Conservation (phyloP, 2,888 invertebrate species). For the Tipula lateralis region DNA sequence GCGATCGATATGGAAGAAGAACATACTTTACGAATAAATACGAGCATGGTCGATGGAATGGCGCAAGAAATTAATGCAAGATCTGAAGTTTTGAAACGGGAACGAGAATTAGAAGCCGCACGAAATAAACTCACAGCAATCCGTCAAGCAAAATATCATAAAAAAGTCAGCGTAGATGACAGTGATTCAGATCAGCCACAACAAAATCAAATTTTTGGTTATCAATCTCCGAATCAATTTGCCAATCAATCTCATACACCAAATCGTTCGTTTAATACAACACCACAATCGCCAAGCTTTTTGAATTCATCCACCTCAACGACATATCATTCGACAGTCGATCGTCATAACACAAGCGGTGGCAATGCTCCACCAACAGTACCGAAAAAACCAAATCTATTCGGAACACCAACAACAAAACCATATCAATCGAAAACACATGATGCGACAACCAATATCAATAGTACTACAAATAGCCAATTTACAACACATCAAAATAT, state of each 20-base stretch:
- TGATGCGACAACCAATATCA: slow-evolving; percentile 36
- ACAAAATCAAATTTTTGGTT: slow-evolving; percentile 38
- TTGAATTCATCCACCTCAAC: slow-evolving; percentile 30
- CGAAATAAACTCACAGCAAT: slow-evolving; percentile 84
- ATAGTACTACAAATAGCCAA: slow-evolving; percentile 36
- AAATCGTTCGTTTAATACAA: slow-evolving; percentile 35
- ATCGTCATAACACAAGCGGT: background rate
- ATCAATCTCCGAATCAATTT: slow-evolving; percentile 38
- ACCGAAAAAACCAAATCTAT: slow-evolving; percentile 32
- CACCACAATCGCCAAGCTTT: slow-evolving; percentile 32
- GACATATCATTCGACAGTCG: slow-evolving; percentile 28
- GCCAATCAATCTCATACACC: slow-evolving; percentile 30
- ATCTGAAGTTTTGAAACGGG: slow-evolving; percentile 88
- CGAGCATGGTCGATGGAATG: slow-evolving; percentile 93
- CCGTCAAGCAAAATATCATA: slow-evolving; percentile 84
- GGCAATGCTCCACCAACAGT: background rate
- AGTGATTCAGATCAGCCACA: slow-evolving; percentile 51
- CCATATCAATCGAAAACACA: slow-evolving; percentile 41
- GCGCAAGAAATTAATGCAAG: slow-evolving; percentile 92
- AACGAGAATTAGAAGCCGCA: slow-evolving; percentile 89
- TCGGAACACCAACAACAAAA: slow-evolving; percentile 49
- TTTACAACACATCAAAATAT: slow-evolving; percentile 26
- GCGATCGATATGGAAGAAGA: slow-evolving; percentile 91
- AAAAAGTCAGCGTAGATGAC: slow-evolving; percentile 56
- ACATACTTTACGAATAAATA: slow-evolving; percentile 81